These are phyloP conservation scores for Cryptomyrus ogoouensis DNA, from an alignment of 2,113 vertebrate genomes.

Conservation along the genomic window DNA sequence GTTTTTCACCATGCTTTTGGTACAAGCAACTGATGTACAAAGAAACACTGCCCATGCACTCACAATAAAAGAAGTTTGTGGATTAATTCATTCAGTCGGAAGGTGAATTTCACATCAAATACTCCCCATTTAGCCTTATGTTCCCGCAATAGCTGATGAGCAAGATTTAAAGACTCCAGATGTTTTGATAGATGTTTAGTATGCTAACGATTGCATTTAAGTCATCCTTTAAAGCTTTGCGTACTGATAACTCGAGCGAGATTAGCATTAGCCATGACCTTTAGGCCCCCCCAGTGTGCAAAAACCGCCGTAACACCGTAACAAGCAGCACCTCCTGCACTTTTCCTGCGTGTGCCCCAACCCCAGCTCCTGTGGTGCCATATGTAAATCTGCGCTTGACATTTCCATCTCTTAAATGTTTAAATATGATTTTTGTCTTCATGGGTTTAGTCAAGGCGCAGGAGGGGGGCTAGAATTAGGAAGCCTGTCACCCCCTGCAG, in stretches of 20 bases:
- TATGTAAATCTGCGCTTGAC: conserved; percentile 8
- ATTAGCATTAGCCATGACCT: not conserved
- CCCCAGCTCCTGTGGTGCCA: not conserved
- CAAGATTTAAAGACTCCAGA: not conserved
- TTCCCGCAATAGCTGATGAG: not conserved
- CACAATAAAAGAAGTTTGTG: not conserved
- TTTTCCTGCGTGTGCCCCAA: not conserved
- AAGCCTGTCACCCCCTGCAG: conserved; percentile 70
- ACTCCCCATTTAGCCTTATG: not conserved
- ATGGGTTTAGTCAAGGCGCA: conserved; percentile 54
- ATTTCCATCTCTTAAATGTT: conserved; percentile 1
- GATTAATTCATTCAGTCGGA: not conserved
- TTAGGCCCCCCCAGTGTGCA: not conserved
- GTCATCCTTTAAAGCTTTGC: not conserved
- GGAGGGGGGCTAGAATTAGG: conserved; percentile 69
- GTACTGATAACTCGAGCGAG: not conserved
- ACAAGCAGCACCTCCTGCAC: not conserved
- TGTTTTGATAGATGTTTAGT: not conserved
- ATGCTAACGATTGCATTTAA: not conserved
- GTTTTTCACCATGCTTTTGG: not conserved
- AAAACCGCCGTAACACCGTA: not conserved
- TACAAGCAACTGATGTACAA: not conserved
- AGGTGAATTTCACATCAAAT: not conserved
- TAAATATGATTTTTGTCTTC: not conserved
- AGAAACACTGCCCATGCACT: not conserved